Conservation (phyloP, 2,113 vertebrate species). For the Xerus inauris region DNA sequence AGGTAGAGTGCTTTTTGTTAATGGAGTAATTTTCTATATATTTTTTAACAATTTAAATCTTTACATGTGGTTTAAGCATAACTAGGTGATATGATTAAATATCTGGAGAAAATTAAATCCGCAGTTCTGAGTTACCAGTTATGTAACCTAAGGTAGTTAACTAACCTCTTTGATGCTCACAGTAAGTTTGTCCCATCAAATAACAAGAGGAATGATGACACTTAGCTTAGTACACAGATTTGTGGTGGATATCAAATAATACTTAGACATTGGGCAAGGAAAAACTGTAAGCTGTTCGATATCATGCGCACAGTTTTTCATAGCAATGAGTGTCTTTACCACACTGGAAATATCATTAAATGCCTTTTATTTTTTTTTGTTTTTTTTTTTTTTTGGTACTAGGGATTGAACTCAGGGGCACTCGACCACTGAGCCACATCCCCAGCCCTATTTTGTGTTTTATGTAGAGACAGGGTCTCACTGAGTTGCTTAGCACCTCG, state of each 20-base stretch:
- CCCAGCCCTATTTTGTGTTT: too few species aligned
- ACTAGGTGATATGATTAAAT: conserved; percentile 5
- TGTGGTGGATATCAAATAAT: background rate
- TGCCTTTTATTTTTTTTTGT: too few species aligned
- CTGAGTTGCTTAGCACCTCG: too few species aligned
- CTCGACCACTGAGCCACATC: too few species aligned
- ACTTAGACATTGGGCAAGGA: background rate
- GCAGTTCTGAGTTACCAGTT: background rate
- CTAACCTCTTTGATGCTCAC: background rate
- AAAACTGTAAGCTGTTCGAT: background rate
- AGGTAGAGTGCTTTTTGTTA: background rate
- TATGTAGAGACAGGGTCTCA: too few species aligned
- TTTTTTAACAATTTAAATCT: background rate
- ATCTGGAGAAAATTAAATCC: background rate
- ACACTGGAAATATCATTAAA: background rate
- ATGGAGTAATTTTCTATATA: background rate
- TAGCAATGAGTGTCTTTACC: background rate
- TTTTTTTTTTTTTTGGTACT: too few species aligned
- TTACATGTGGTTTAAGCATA: background rate
- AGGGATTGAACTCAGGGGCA: too few species aligned
- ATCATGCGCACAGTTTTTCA: background rate
- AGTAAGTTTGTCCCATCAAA: background rate
- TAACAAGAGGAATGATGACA: background rate
- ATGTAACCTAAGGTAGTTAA: background rate
- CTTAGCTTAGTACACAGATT: background rate